Evolutionary conservation across 2,113 vertebrate species (phyloP), one percentile per base, ranked within the genome.

Genomic region (Ciconia boyciana): DNA sequence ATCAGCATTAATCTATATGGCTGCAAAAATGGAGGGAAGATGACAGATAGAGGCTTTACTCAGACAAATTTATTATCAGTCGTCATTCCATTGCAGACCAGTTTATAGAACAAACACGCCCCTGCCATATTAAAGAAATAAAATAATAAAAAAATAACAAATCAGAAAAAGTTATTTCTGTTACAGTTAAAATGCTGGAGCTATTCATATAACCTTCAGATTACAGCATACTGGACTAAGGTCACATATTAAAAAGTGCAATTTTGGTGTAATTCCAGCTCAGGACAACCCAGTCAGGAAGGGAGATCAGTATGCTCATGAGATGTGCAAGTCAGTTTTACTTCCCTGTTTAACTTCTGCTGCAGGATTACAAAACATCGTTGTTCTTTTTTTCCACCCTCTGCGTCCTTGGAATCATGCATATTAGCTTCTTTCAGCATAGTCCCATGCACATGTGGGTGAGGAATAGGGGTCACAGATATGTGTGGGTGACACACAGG

Each of bases 21-120:
- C 58, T 83, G 44, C 20, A 85, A 29, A 93, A 76, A 49, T 9
- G 17, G 52, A 84, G 62, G 16, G 48, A 36, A 70, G 36, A 29
- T 25, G n/a, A 61, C 25, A 69, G n/a, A 19, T 1, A 68, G 36
- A 75, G 36, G 14, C 43, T 84, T 77, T 88, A 16, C 62, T 82
- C 18, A 51, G 26, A 54, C 51, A 64, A 54, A 28, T 28, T 21
- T 52, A 12, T 8, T 49, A n/a, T 39, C 66, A 62, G 20, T 54
- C 39, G 20, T 54, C 39, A 28, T 72, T 81, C 55, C 31, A 31
- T 25, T 70, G 12, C 43, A 86, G 34, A 55, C 10, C 8, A 61
- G 12, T 70, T 87, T 41, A 48, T 39, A 69, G 58, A 46, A 39
- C 0, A 0, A 19, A 14, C 0, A 1, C 74, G 28, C 28, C 12